Conservation (phyloP, 2,888 invertebrate genomes). For the Saturnia pavonia region DNA sequence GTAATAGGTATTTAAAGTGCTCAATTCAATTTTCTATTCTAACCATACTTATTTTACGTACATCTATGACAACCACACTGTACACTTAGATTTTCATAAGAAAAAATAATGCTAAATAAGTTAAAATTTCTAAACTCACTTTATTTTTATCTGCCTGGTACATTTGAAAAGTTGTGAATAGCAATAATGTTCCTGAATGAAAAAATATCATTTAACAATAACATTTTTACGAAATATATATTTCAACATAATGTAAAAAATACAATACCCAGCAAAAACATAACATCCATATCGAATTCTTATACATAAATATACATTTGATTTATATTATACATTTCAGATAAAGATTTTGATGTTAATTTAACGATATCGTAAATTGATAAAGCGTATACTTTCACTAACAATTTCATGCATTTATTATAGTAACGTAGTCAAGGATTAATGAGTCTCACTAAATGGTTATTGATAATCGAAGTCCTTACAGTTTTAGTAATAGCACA, state of each 20-base stretch:
- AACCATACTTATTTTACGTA: background rate
- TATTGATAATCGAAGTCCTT: background rate
- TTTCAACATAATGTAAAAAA: conserved; percentile 9
- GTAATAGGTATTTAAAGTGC: background rate
- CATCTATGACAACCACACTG: background rate
- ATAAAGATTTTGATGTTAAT: conserved; percentile 7
- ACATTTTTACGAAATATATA: background rate
- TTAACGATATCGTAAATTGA: background rate
- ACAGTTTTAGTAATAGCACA: background rate
- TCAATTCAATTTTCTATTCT: background rate
- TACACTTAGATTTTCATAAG: background rate
- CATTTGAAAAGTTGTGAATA: conserved; percentile 26
- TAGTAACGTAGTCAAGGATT: background rate
- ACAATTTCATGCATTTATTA: background rate
- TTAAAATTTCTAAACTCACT: conserved; percentile 28
- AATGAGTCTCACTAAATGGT: background rate
- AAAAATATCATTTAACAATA: background rate
- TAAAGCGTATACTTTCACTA: background rate
- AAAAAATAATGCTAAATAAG: background rate
- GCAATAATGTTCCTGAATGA: conserved; percentile 24
- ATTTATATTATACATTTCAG: conserved; percentile 8
- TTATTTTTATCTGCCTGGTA: conserved; percentile 21
- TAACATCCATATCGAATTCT: conserved; percentile 1
- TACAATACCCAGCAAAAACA: conserved; percentile 4
- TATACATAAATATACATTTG: conserved; percentile 3